These are phyloP conservation scores for Artibeus lituratus DNA, from an alignment of 2,797 vertebrate genomes.

Conservation along the genomic window DNA sequence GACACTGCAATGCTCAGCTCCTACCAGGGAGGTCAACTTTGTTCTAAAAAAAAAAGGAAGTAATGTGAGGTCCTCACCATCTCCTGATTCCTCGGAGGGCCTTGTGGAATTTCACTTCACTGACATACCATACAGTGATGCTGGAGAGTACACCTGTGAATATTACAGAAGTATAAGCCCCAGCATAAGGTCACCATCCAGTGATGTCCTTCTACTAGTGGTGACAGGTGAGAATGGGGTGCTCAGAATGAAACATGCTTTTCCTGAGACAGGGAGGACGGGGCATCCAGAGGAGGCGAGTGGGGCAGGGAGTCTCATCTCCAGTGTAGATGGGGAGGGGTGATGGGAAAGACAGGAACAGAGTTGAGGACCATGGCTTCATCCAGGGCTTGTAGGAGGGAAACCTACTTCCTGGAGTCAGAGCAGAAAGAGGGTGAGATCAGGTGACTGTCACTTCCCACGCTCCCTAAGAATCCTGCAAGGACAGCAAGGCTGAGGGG, in stretches of 20 bases:
- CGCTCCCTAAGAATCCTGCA: fast-evolving
- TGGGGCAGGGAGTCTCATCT: neutral
- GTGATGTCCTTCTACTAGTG: neutral
- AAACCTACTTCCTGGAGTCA: neutral
- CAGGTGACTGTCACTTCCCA: neutral
- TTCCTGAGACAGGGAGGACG: neutral
- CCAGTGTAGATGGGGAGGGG: neutral
- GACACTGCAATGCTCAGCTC: neutral
- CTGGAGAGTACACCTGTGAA: neutral
- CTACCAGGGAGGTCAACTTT: fast-evolving
- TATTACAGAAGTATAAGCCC: fast-evolving
- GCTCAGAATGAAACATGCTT: fast-evolving
- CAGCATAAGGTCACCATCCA: fast-evolving
- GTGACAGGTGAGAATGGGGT: neutral
- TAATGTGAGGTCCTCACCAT: too few relatives aligned
- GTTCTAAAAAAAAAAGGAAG: neutral
- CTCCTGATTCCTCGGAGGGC: too few relatives aligned
- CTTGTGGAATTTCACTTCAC: neutral
- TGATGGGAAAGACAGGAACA: too few relatives aligned
- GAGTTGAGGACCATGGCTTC: neutral
- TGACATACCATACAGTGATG: fast-evolving
- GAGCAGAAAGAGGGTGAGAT: neutral
- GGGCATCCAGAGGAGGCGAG: neutral
- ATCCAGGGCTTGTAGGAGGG: neutral
- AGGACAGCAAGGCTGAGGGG: neutral